Percentiles rank a stretch among this genome's conserved stretches.
phyloP scores from a whole-genome alignment of 1,140 invertebrate genomes.

The Drosophila tani region DNA sequence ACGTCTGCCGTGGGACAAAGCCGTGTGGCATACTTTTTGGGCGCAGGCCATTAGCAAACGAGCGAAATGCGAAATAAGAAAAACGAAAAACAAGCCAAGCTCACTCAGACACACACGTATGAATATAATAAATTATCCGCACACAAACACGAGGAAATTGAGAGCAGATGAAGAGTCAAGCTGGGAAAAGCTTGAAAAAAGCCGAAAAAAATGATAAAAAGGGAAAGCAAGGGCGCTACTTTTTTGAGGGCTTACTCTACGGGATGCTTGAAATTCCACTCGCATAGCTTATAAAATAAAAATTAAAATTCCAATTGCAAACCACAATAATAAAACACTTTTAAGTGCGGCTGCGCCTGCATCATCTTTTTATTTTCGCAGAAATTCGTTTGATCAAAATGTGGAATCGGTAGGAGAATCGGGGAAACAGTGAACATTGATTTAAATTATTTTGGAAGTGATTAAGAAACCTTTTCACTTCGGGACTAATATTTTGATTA shows the following conservation, averaged over 20 bases:
- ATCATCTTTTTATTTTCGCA: slow-evolving; percentile 1
- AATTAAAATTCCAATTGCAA: slow-evolving; percentile 81
- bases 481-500: no score
- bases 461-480: no score
- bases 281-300: slow-evolving; percentile 78
- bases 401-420: background rate
- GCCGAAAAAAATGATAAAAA: background rate
- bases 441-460: background rate
- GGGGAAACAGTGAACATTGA: background rate
- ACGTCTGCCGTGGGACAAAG: slow-evolving; percentile 34
- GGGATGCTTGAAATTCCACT: slow-evolving; percentile 65
- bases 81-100: slow-evolving; percentile 30
- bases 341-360: slow-evolving; percentile 45
- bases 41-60: slow-evolving; percentile 61
- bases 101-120: slow-evolving; percentile 50
- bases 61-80: slow-evolving; percentile 32
- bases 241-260: slow-evolving; percentile 5
- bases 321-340: slow-evolving; percentile 76
- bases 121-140: slow-evolving; percentile 71
- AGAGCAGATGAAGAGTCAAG: slow-evolving; percentile 33
- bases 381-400: slow-evolving; percentile 12
- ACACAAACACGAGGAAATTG: slow-evolving; percentile 38
- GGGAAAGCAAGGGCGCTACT: background rate
- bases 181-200: background rate
- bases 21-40: slow-evolving; percentile 57